These are phyloP conservation scores for Magallana nippona DNA, from an alignment of 2,888 invertebrate species.

Conservation along the genomic window DNA sequence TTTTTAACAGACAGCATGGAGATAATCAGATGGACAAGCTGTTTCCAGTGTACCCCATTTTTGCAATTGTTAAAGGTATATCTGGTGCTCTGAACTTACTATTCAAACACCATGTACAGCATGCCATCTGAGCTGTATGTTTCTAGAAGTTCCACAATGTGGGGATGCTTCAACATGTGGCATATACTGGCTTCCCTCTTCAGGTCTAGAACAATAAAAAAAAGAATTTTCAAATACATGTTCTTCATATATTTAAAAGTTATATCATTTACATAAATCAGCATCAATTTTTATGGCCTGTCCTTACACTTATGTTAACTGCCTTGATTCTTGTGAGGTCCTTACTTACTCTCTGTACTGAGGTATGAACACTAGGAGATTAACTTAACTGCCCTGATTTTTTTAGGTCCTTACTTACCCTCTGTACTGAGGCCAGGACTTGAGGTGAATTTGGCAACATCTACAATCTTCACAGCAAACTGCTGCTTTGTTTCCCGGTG, in stretches of 20 bases:
- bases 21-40: too few relatives aligned
- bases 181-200: slow-evolving; percentile 96
- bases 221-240: background rate
- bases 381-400: background rate
- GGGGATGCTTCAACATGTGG: slow-evolving; percentile 99
- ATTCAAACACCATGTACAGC: slow-evolving; percentile 99
- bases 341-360: slow-evolving; percentile 92
- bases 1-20: too few relatives aligned
- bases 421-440: slow-evolving; percentile 97
- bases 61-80: too few relatives aligned
- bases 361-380: slow-evolving; percentile 96
- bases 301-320: background rate
- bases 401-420: slow-evolving; percentile 83
- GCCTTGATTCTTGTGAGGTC: background rate
- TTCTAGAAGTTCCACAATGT: slow-evolving; percentile 98
- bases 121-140: slow-evolving; percentile 99
- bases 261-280: too few relatives aligned
- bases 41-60: background rate
- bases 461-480: slow-evolving; percentile 99
- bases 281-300: too few relatives aligned
- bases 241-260: too few relatives aligned
- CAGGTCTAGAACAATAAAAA: slow-evolving; percentile 86
- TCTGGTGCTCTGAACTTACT: slow-evolving; percentile 86
- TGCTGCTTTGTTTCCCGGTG: slow-evolving; percentile 96
- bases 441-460: slow-evolving; percentile 97